A percentile compares a stretch with the other conserved stretches of the same genome.
Evolutionary conservation across 2,113 vertebrate species (phyloP).

Genomic region (Colossoma macropomum): DNA sequence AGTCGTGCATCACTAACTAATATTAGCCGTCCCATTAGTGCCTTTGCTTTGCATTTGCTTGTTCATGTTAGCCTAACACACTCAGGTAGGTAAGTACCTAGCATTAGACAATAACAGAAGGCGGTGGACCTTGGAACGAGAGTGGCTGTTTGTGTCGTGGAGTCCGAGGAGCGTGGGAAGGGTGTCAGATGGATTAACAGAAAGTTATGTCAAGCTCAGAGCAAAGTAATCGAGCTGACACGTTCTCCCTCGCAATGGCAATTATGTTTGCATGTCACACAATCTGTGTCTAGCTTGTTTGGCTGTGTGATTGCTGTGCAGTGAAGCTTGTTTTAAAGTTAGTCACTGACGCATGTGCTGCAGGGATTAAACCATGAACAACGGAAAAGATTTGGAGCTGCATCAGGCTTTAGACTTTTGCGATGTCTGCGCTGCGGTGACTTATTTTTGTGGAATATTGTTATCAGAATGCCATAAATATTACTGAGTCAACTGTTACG

Average conservation of each 20-base stretch:
- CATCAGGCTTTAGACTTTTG: neutral
- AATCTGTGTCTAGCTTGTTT: conserved; percentile 20
- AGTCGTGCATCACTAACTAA: too few species aligned
- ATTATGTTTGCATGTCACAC: conserved; percentile 23
- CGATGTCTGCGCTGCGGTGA: conserved; percentile 1
- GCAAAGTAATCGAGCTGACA: conserved; percentile 52
- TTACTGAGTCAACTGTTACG: conserved; percentile 2
- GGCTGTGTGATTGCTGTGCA: conserved; percentile 27
- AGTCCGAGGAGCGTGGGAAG: conserved; percentile 30
- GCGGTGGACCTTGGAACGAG: conserved; percentile 22
- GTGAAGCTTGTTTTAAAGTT: conserved; percentile 33
- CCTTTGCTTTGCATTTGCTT: neutral
- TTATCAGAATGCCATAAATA: neutral
- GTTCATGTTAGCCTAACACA: neutral
- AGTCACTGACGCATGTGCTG: neutral
- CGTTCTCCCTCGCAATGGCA: conserved; percentile 20
- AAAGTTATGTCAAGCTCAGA: conserved; percentile 42
- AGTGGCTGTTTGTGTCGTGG: conserved; percentile 28
- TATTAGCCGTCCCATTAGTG: too few species aligned
- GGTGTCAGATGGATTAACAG: conserved; percentile 41
- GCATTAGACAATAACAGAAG: neutral
- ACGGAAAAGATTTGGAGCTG: conserved; percentile 20
- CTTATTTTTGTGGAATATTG: neutral
- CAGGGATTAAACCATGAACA: neutral
- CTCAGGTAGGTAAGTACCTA: conserved; percentile 24